A percentile compares a stretch with the other conserved stretches of the same genome.
These are phyloP conservation scores for Ernsta delagoae DNA, from an alignment of 2,888 invertebrate species.

Conservation along the genomic window DNA sequence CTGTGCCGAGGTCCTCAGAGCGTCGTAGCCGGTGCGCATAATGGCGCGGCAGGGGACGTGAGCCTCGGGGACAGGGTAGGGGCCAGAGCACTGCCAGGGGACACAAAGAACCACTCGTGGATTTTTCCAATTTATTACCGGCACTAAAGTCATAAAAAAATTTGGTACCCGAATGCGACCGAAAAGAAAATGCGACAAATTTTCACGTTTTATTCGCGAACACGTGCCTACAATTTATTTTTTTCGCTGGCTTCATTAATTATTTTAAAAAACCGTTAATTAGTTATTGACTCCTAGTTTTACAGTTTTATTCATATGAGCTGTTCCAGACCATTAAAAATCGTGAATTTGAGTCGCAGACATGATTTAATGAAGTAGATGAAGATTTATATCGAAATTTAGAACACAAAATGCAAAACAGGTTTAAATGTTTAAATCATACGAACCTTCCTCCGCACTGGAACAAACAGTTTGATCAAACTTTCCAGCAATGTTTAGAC, in stretches of 20 bases:
- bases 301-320: too few relatives aligned
- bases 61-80: too few relatives aligned
- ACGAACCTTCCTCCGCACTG: neutral
- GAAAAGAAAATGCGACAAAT: slow-evolving; percentile 29
- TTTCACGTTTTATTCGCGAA: slow-evolving; percentile 11
- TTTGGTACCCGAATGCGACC: slow-evolving; percentile 21
- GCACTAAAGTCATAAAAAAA: slow-evolving; percentile 33
- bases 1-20: slow-evolving; percentile 4
- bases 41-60: too few relatives aligned
- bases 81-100: slow-evolving; percentile 13
- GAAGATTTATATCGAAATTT: neutral
- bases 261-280: too few relatives aligned
- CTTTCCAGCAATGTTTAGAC: slow-evolving; percentile 20
- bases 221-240: neutral
- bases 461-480: slow-evolving; percentile 22
- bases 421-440: slow-evolving; percentile 19
- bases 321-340: too few relatives aligned
- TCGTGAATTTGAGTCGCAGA: too few relatives aligned
- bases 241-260: too few relatives aligned
- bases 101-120: slow-evolving; percentile 47
- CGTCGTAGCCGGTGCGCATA: too few relatives aligned
- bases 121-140: slow-evolving; percentile 42
- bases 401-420: neutral
- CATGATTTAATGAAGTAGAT: neutral
- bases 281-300: too few relatives aligned